Evolutionary conservation across 2,888 invertebrate genomes (phyloP).

Genomic region (Mamestra brassicae): DNA sequence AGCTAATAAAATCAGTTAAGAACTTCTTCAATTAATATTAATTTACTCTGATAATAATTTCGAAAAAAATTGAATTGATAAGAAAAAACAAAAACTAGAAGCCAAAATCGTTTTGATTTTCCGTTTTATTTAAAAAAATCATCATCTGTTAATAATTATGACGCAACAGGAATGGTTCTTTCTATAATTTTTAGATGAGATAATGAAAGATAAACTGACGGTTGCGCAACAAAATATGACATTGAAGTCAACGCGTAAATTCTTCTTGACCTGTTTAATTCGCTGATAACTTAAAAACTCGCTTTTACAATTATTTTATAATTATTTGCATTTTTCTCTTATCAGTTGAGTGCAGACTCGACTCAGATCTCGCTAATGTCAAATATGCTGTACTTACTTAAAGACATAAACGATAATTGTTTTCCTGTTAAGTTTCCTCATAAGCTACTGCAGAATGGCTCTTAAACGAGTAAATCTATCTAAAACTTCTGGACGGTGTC

Average conservation of each 20-base stretch:
- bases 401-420: neutral
- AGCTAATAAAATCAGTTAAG: too few relatives aligned
- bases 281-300: slow-evolving; percentile 33
- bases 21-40: too few relatives aligned
- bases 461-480: too few relatives aligned
- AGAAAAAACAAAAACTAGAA: neutral
- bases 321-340: slow-evolving; percentile 7
- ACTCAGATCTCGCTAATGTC: neutral
- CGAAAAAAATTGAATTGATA: neutral
- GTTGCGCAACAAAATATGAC: slow-evolving; percentile 29
- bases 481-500: too few relatives aligned
- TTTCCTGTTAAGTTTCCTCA: neutral
- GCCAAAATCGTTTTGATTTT: too few relatives aligned
- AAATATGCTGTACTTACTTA: neutral
- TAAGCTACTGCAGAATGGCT: neutral
- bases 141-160: slow-evolving; percentile 19
- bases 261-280: slow-evolving; percentile 30
- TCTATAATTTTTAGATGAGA: slow-evolving; percentile 1
- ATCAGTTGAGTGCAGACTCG: neutral
- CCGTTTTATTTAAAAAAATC: too few relatives aligned
- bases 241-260: slow-evolving; percentile 41
- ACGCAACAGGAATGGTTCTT: slow-evolving; percentile 13
- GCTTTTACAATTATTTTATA: neutral
- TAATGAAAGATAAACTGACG: slow-evolving; percentile 9
- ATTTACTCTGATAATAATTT: neutral